These are phyloP conservation scores for Blastobasis adustella DNA, from an alignment of 2,888 invertebrate genomes.

Conservation along the genomic window DNA sequence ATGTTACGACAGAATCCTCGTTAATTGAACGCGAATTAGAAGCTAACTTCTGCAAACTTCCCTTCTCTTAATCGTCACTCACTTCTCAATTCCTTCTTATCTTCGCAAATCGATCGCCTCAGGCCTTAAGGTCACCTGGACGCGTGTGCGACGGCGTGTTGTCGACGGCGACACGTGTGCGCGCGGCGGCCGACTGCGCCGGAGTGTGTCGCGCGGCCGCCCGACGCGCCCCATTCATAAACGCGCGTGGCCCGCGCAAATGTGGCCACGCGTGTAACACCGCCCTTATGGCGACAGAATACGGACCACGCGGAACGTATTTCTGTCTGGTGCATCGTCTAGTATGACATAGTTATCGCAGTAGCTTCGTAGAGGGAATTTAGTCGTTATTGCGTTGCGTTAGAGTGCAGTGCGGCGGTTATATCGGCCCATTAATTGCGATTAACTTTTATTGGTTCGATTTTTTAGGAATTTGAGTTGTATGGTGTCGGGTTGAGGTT, in stretches of 20 bases:
- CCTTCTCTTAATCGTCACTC: not conserved
- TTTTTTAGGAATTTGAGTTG: not conserved
- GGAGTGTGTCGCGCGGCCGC: slow-evolving; percentile 60
- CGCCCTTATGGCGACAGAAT: slow-evolving; percentile 22
- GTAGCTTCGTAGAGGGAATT: no score
- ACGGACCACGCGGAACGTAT: no score
- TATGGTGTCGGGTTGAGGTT: not conserved
- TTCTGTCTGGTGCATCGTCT: no score
- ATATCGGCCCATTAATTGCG: no score
- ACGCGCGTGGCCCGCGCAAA: slow-evolving; percentile 22
- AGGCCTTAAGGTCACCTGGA: slow-evolving; percentile 10
- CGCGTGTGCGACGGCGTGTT: slow-evolving; percentile 19
- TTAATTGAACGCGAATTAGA: no score
- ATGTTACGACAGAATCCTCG: no score
- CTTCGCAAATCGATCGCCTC: not conserved
- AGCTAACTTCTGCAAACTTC: not conserved
- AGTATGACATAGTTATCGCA: no score
- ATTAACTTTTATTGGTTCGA: no score
- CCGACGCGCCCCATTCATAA: no score
- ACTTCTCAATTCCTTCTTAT: not conserved
- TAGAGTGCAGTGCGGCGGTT: no score
- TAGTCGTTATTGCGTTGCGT: no score
- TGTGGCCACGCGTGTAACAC: slow-evolving; percentile 30
- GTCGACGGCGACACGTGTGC: slow-evolving; percentile 50
- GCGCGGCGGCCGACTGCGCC: slow-evolving; percentile 61